Base-by-base conservation (phyloP, 2,113 vertebrate species). In the Dipodomys stephensi region DNA sequence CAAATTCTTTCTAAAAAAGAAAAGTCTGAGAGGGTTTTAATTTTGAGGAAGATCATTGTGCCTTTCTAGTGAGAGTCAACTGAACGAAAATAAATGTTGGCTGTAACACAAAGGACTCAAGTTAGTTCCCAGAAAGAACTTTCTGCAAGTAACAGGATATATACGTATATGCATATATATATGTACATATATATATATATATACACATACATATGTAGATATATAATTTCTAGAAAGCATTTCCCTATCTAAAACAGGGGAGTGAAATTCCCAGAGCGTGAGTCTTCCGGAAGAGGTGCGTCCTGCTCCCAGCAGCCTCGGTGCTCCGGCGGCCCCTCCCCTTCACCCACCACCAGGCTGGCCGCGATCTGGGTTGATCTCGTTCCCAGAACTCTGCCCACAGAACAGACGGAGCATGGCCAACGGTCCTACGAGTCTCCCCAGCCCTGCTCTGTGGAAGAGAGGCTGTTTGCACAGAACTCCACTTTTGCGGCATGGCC, bases 361-460 rank as follows among this genome's bases (percentile, higher is more conserved):
- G 64, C 1, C 18, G 6, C 0, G 2, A 5, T 78, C 46, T 15
- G 19, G 30, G 69, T 20, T 94, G 92, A 69, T 49, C 78, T 25
- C 71, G 74, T 94, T 95, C 83, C 87, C 94, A 89, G 83, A 93
- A 64, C 69, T 89, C 88, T 64, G 87, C 89, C 96, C 96, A 94
- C 92, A 96, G 88, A 94, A 87, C 92, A 96, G 92, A 93, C 88
- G 39, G 69, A 72, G 35, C 68, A 60, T 0, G 9, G 71, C n/a
- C 20, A 10, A 20, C 0, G 5, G 71, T 1, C 53, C 85, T 49
- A 84, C 18, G 13, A 35, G 6, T 20, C 74, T 93, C 60, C 67
- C 35, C 62, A 9, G 8, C 69, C 60, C 53, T 32, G 15, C 32
- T 76, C 74, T 4, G 3, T 72, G 28, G n/a, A 39, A 65, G 78